Evolutionary conservation across 2,113 vertebrate species (phyloP).

Genomic region (Pluvianellus socialis): DNA sequence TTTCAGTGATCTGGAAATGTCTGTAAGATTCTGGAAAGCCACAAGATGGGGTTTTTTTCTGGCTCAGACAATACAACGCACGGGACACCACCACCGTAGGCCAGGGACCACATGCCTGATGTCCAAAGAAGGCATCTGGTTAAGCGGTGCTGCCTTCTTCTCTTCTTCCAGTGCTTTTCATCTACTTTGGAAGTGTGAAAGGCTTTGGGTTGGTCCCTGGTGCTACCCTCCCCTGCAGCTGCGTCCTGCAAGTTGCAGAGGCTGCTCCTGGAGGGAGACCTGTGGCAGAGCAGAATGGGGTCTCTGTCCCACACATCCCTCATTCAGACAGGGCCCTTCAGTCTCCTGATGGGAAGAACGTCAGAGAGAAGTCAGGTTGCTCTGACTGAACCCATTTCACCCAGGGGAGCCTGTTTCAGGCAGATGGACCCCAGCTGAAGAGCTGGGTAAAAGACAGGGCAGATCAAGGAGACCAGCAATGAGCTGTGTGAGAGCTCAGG

Average conservation of each 20-base stretch:
- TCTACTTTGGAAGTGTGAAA: neutral
- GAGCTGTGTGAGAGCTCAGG: neutral
- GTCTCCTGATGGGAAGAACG: neutral
- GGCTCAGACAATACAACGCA: neutral
- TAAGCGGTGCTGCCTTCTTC: neutral
- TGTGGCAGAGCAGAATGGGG: neutral
- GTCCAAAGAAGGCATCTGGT: neutral
- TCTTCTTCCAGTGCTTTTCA: neutral
- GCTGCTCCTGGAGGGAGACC: neutral
- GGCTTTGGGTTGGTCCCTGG: neutral
- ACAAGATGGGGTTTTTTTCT: neutral
- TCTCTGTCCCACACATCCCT: neutral
- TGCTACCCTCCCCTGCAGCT: neutral
- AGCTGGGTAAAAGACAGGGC: neutral
- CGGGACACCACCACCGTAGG: accelerated
- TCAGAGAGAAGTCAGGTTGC: neutral
- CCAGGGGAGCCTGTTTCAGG: neutral
- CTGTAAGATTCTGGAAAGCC: neutral
- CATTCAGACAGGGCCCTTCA: neutral
- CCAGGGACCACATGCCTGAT: accelerated
- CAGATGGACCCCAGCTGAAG: neutral
- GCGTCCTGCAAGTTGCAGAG: neutral
- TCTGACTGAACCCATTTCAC: neutral
- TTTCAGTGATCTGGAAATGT: neutral
- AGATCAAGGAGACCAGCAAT: neutral